Base-by-base conservation (phyloP, 2,797 vertebrate species). In the Gallirallus australis region DNA sequence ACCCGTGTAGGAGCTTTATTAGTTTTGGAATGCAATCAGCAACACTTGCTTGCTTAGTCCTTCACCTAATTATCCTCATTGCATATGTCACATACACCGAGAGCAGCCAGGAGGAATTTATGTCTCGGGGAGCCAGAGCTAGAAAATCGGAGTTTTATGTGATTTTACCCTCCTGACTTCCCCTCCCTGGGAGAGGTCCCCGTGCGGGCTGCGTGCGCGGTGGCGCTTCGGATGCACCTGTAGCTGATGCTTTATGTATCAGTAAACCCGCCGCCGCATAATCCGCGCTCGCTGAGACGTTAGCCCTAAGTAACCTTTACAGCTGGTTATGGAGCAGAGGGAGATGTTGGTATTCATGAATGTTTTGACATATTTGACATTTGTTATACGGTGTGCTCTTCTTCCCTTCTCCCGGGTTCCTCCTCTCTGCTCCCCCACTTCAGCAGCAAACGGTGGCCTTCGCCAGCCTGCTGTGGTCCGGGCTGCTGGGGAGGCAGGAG, bases 351-450 rank as follows among this genome's bases (percentile, higher is more conserved):
- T 97, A 97, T 98, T 98, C 98, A 95, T 97, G 96, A 98, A 94
- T 97, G 96, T 98, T 98, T 98, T 98, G 97, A 98, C 98, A 97
- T 98, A 97, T 97, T 98, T 98, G 98, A 98, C 98, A 98, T 98
- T 98, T 98, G 94, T 97, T 97, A 78, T 98, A 84, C 75, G 96
- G 90, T 94, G 82, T 86, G 86, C 90, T 95, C 96, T 92, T 80
- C 96, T 96, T 94, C 96, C 94, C 66, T 83, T 92, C 96, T 93
- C 39, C 90, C 31, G 85, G 71, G 92, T 91, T 71, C 84, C 79
- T 80, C 42, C 53, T 35, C 61, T 31, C 33, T 30, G 59, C 69
- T 84, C 54, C 86, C 76, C 71, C n/a, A 5, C 21, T 86, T 86
- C 9, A 57, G 97, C 31, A 83, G 94, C 39, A 56, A 97, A 86